Base-by-base conservation (phyloP, 2,888 invertebrate genomes). In the Eumacrocentrus americanus region DNA sequence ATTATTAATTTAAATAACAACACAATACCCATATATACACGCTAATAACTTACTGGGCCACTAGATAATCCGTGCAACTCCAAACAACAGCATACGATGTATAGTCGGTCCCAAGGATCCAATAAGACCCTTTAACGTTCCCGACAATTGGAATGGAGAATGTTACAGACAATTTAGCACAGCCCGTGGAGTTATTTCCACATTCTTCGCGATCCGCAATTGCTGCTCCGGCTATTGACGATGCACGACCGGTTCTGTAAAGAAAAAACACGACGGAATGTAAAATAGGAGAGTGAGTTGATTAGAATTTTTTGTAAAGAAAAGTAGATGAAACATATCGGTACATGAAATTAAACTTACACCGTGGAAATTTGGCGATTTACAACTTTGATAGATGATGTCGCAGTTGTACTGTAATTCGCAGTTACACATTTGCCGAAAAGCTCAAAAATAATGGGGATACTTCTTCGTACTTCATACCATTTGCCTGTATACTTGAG, bases 401-500 rank as follows among this genome's bases (percentile, higher is more conserved):
- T 25, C 4, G 23, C 23, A 12, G 23, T 25, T 12, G 9, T 20
- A 25, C 25, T 46, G 14, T 22, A 46, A 4, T 46, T 46, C 22
- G 46, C 46, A 11, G 12, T 46, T n/a, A 14, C 23, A 12, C 46
- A 46, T 25, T 12, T 22, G 7, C 5, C 14, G 22, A 22, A n/a
- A 2, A 14, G 1, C n/a, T 46, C 46, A 46, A 22, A 23, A 22
- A 46, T 4, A n/a, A 22, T 46, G 2, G 46, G 46, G n/a, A 46
- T 3, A 12, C 46, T 46, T 46, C 46, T 2, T 12, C 25, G 9
- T 6, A 37, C 22, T n/a, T 48, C 48, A 29, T 48, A 56, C 56
- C 56, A 56, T 25, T n/a, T 38, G 6, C 56, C 56, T 9, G 23
- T 7, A 18, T 38, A 56, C 56, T 56, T 29, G 35, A 16, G 12